phyloP scores from a whole-genome alignment of 2,888 invertebrate species.

The Scaptodrosophila latifasciaeformis region DNA sequence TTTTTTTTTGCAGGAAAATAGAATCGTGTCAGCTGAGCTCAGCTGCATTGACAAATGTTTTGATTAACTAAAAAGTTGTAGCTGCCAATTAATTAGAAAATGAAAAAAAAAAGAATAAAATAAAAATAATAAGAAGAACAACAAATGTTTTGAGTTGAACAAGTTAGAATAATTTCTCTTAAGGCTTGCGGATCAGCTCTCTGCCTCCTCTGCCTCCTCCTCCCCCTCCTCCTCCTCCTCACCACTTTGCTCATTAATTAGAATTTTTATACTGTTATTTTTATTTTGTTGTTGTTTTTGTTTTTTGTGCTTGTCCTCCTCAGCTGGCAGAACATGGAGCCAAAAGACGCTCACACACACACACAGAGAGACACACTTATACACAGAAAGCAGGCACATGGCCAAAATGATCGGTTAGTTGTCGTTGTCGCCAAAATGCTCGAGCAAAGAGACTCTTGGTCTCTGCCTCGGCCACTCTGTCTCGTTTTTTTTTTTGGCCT shows the following conservation, averaged over 20 bases:
- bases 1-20: too few species aligned
- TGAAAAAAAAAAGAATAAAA: constrained; percentile 35
- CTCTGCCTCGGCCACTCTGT: too few species aligned
- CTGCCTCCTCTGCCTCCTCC: constrained; percentile 10
- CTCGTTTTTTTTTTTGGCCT: neutral
- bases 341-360: constrained; percentile 2
- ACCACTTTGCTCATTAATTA: constrained; percentile 49
- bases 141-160: too few species aligned
- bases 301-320: too few species aligned
- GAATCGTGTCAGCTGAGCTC: too few species aligned
- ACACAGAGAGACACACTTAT: neutral
- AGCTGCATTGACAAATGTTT: constrained; percentile 45
- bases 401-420: neutral
- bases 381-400: neutral
- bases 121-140: too few species aligned
- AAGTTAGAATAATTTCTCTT: constrained; percentile 54
- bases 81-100: constrained; percentile 54
- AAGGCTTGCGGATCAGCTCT: constrained; percentile 8
- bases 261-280: too few species aligned
- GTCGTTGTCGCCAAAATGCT: constrained; percentile 1
- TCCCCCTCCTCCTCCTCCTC: too few species aligned
- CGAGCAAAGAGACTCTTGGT: neutral
- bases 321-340: constrained; percentile 32
- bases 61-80: constrained; percentile 60
- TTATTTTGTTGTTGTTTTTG: too few species aligned